Conservation (phyloP, 2,888 invertebrate genomes). For the Entomobrya multifasciata region DNA sequence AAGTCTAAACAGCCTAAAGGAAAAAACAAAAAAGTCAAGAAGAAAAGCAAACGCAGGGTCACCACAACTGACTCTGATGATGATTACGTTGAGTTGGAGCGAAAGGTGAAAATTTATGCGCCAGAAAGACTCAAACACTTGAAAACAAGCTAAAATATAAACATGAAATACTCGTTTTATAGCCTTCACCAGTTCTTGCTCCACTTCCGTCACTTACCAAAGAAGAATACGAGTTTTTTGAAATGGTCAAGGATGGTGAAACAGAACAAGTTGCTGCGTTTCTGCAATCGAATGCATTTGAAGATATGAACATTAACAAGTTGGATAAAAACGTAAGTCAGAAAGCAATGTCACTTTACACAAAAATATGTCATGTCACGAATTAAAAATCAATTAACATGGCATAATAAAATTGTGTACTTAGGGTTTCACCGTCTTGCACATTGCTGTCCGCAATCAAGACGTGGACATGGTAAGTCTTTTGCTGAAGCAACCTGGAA, state of each 20-base stretch:
- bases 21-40: too few relatives aligned
- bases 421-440: conserved; percentile 74
- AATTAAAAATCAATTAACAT: background rate
- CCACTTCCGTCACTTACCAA: conserved; percentile 42
- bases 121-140: too few relatives aligned
- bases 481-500: conserved; percentile 54
- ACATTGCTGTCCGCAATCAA: conserved; percentile 70
- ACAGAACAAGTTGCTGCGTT: background rate
- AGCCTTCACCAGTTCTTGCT: conserved; percentile 30
- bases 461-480: conserved; percentile 71
- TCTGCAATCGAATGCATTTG: conserved; percentile 1
- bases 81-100: too few relatives aligned
- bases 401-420: background rate
- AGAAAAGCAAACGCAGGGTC: too few relatives aligned
- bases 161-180: too few relatives aligned
- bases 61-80: too few relatives aligned
- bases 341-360: too few relatives aligned
- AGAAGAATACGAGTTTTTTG: conserved; percentile 63
- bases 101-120: too few relatives aligned
- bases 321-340: conserved; percentile 41
- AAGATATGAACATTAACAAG: conserved; percentile 57
- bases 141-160: too few relatives aligned
- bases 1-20: too few relatives aligned
- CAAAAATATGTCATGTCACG: too few relatives aligned
- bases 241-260: conserved; percentile 49